Base-by-base conservation (phyloP, 1,140 invertebrate species). In the Drosophila sproati region DNA sequence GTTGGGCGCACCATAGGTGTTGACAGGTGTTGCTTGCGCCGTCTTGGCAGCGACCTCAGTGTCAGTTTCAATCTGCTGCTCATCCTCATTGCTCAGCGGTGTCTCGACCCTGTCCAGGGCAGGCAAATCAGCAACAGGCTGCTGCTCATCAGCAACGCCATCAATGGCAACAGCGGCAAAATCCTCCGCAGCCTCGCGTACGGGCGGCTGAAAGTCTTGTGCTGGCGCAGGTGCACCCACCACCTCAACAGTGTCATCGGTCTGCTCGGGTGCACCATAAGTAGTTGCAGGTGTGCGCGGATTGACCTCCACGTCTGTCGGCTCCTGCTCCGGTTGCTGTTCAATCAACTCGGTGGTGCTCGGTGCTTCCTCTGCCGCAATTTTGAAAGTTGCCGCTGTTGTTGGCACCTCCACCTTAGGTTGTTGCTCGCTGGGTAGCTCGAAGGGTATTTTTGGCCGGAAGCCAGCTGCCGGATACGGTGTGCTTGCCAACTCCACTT, bases 101-200 rank as follows among this genome's bases (percentile, higher is more conserved):
- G 73, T 10, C 51, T 74, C 78, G 69, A 67, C 28, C 45, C 73
- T 56, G 59, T 70, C 80, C 81, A 77, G 35, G 83, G 77, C 75
- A 86, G 91, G 91, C 77, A 92, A 56, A 91, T 92, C 90, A 91
- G 81, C 82, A 88, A 91, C 83, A 89, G 89, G 89, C 88, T 82
- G 78, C 77, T 89, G 78, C 59, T 77, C 73, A 76, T 39, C 52
- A 88, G 47, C 63, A 82, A 54, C 5, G 70, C 60, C 75, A 81
- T 70, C 78, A 68, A 63, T 3, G 50, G 72, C 61, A 62, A 67
- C 52, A 71, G 82, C 67, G 73, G 76, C 76, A 80, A 90, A 91
- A 70, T 92, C 82, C 50, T 91, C 83, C 59, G 77, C 83, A 60
- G 87, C 77, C 32, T 92, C 91, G 45, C 74, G 74, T 34, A 68